Percentiles rank a stretch among this genome's conserved stretches.
These are phyloP conservation scores for Plodia interpunctella DNA, from an alignment of 1,140 invertebrate genomes.

Conservation along the genomic window DNA sequence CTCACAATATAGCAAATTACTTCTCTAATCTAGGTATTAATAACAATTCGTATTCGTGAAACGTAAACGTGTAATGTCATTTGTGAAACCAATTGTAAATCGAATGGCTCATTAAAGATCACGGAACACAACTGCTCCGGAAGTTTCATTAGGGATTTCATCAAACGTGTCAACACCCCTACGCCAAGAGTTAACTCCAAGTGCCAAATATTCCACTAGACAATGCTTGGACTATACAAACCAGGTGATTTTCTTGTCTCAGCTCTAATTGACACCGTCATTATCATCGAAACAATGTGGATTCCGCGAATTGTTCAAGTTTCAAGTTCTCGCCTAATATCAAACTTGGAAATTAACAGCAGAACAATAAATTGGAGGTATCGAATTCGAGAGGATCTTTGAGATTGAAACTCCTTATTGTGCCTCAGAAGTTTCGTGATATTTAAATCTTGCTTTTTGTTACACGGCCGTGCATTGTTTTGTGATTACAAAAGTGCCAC, in stretches of 20 bases:
- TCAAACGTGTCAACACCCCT: background rate
- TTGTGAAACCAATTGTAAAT: too few relatives aligned
- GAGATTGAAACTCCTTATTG: background rate
- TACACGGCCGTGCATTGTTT: too few relatives aligned
- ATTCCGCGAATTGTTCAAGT: slow-evolving; percentile 4
- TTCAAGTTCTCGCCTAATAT: slow-evolving; percentile 14
- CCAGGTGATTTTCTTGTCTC: background rate
- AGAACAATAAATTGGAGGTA: slow-evolving; percentile 13
- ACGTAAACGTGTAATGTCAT: too few relatives aligned
- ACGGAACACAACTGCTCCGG: background rate
- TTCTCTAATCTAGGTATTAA: too few relatives aligned
- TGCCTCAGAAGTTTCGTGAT: background rate
- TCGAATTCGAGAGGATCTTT: background rate
- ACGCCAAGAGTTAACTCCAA: background rate
- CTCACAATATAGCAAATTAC: too few relatives aligned
- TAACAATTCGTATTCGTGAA: too few relatives aligned
- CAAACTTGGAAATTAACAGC: slow-evolving; percentile 11
- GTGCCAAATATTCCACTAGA: background rate
- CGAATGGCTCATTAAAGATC: background rate
- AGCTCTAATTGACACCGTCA: slow-evolving; percentile 11
- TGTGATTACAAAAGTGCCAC: too few relatives aligned
- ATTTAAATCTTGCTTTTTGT: background rate
- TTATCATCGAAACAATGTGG: slow-evolving; percentile 14
- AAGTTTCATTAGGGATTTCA: background rate
- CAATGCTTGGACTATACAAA: background rate